Percentiles rank a stretch among this genome's conserved stretches.
phyloP scores from a whole-genome alignment of 2,113 vertebrate species.

The Lophotis ruficrista region DNA sequence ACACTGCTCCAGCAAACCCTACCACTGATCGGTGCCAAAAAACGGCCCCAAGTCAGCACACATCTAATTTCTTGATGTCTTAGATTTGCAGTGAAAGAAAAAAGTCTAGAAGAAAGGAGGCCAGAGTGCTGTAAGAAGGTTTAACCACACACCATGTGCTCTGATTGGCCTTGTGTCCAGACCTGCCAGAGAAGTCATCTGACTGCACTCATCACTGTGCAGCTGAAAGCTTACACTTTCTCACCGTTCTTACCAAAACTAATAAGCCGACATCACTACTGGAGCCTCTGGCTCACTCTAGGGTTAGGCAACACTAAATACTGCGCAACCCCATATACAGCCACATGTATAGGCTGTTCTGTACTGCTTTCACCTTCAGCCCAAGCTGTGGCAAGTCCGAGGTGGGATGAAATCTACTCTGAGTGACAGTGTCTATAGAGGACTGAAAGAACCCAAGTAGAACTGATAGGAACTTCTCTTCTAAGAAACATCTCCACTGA shows the following conservation, averaged over 20 bases:
- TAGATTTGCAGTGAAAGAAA: not conserved
- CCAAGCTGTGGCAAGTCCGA: not conserved
- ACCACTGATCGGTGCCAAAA: not conserved
- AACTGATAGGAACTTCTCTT: not conserved
- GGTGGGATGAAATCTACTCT: not conserved
- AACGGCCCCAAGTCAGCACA: not conserved
- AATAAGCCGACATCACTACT: not conserved
- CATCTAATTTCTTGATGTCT: not conserved
- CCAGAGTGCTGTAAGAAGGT: not conserved
- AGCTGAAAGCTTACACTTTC: not conserved
- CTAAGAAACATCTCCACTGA: not conserved
- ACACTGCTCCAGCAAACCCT: not conserved
- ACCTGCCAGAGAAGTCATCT: not conserved
- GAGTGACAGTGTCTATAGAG: not conserved
- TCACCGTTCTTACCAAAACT: not conserved
- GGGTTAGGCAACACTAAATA: not conserved
- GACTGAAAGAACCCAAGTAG: not conserved
- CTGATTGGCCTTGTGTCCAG: rapidly evolving
- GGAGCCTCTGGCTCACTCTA: not conserved
- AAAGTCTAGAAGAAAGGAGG: not conserved
- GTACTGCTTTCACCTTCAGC: not conserved
- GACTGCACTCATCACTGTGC: too few relatives aligned
- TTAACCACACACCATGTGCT: rapidly evolving
- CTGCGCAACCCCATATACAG: not conserved
- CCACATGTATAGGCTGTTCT: not conserved